These are phyloP conservation scores for Diploptera punctata DNA, from an alignment of 2,888 invertebrate species.

Conservation along the genomic window DNA sequence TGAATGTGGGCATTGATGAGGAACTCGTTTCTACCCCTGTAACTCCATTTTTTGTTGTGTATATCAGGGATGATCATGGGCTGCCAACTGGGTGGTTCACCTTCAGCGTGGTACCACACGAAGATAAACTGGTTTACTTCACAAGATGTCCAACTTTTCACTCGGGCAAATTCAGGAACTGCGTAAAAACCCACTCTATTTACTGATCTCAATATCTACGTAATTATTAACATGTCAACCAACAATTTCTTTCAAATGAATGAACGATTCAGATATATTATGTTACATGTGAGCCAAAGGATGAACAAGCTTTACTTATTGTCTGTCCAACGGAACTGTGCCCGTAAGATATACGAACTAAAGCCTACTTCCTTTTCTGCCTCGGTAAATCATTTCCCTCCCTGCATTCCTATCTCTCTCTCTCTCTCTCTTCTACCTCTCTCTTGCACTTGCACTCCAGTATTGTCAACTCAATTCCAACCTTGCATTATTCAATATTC, in stretches of 20 bases:
- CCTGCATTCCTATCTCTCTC: no score
- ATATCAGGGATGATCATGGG: slow-evolving; percentile 65
- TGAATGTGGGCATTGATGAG: slow-evolving; percentile 78
- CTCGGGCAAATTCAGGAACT: slow-evolving; percentile 74
- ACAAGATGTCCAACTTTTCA: slow-evolving; percentile 70
- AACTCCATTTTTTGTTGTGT: slow-evolving; percentile 63
- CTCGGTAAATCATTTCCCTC: no score
- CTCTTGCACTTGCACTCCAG: no score
- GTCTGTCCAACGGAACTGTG: no score
- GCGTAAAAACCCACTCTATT: slow-evolving; percentile 38
- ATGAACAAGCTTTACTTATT: no score
- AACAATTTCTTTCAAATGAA: neutral
- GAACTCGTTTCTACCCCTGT: slow-evolving; percentile 80
- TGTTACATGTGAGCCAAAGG: no score
- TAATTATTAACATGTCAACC: neutral
- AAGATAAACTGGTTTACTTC: slow-evolving; percentile 80
- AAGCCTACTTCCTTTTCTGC: no score
- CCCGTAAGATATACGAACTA: no score
- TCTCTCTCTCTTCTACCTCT: no score
- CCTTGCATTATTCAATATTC: no score
- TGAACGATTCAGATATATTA: no score
- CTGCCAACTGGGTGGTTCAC: slow-evolving; percentile 71
- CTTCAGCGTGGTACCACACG: slow-evolving; percentile 84
- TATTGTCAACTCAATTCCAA: no score
- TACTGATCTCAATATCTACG: neutral